Percentiles rank a stretch among this genome's conserved stretches.
Evolutionary conservation across 2,797 vertebrate genomes (phyloP).

Genomic region (Acipenser ruthenus): DNA sequence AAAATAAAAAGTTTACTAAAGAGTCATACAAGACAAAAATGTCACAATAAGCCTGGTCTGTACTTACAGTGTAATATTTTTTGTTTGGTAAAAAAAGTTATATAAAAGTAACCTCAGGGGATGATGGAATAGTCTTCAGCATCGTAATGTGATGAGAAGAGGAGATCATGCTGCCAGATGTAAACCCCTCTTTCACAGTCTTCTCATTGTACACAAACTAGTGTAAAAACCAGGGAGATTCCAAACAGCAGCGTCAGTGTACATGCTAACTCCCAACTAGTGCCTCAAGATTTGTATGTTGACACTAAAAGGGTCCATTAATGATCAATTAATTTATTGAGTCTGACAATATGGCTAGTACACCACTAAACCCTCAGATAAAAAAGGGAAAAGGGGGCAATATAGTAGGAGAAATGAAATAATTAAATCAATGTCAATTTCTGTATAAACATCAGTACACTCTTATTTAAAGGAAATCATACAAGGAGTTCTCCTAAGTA

Average conservation of each 20-base stretch:
- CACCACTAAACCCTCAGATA: no score
- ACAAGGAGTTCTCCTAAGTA: no score
- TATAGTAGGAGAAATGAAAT: no score
- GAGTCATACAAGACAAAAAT: not conserved
- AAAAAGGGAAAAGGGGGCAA: no score
- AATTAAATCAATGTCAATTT: no score
- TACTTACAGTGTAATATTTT: not conserved
- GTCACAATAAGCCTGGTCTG: not conserved
- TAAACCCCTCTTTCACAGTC: constrained; percentile 50
- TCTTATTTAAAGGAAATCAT: no score
- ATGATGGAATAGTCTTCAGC: constrained; percentile 57
- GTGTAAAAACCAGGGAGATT: constrained; percentile 49
- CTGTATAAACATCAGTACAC: no score
- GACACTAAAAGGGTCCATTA: no score
- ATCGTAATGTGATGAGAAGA: constrained; percentile 58
- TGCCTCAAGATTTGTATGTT: no score
- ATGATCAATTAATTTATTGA: no score
- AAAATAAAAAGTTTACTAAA: not conserved
- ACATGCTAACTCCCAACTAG: no score
- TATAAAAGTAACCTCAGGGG: constrained; percentile 55
- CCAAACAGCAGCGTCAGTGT: constrained; percentile 35
- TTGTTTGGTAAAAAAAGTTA: constrained; percentile 31
- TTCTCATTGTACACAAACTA: constrained; percentile 51
- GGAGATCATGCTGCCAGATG: constrained; percentile 42
- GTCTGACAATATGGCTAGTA: no score